Evolutionary conservation across 2,113 vertebrate species (phyloP).

Genomic region (Psammodynastes pulverulentus): DNA sequence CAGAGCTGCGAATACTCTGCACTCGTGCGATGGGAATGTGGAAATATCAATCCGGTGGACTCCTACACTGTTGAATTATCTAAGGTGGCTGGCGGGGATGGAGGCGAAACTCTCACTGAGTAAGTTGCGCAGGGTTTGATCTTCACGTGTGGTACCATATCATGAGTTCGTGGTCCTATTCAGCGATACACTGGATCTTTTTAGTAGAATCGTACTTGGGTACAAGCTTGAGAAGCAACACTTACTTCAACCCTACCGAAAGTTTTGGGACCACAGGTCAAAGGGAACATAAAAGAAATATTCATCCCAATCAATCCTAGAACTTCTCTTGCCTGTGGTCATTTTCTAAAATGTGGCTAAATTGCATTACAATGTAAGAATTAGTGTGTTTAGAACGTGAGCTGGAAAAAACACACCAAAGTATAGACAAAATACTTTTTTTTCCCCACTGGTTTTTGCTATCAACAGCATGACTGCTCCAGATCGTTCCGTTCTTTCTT

Average conservation of each 20-base stretch:
- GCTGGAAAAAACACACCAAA: neutral
- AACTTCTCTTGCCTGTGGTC: neutral
- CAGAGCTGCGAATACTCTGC: slow-evolving; percentile 82
- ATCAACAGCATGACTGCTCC: neutral
- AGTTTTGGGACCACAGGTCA: neutral
- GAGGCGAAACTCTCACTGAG: slow-evolving; percentile 61
- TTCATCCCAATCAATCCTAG: too few relatives aligned
- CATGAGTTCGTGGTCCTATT: neutral
- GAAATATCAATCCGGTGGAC: slow-evolving; percentile 87
- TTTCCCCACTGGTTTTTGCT: neutral
- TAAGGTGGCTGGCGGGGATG: slow-evolving; percentile 58
- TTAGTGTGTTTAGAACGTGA: neutral
- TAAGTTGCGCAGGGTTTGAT: slow-evolving; percentile 54
- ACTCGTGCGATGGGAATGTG: slow-evolving; percentile 88
- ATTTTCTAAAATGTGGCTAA: neutral
- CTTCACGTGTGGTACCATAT: neutral
- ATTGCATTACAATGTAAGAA: neutral
- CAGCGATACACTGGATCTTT: neutral
- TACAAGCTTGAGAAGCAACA: neutral
- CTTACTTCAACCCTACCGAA: neutral
- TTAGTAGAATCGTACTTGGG: neutral
- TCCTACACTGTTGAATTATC: slow-evolving; percentile 89
- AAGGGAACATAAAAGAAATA: neutral
- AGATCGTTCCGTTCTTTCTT: neutral
- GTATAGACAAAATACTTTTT: neutral